phyloP scores from a whole-genome alignment of 2,113 vertebrate species.

The Siphamia tubifer region DNA sequence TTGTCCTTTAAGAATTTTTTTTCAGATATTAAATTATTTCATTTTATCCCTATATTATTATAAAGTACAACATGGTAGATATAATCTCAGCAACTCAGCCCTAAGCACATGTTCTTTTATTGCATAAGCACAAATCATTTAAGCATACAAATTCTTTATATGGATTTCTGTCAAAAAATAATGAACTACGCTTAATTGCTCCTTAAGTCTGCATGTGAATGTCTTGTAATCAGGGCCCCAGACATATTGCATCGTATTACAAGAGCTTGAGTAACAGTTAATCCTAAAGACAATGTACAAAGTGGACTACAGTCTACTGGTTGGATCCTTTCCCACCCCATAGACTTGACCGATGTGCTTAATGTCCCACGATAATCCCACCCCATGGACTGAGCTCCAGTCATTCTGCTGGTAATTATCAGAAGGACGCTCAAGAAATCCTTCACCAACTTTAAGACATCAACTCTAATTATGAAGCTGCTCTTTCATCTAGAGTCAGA shows the following conservation, averaged over 20 bases:
- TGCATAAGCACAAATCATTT: not conserved
- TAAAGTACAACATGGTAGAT: no score
- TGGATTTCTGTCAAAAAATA: constrained; percentile 51
- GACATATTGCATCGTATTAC: constrained; percentile 67
- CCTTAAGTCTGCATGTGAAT: constrained; percentile 14
- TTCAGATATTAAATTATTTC: no score
- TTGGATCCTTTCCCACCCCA: constrained; percentile 39
- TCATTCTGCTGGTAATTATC: constrained; percentile 56
- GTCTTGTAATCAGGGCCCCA: constrained; percentile 54
- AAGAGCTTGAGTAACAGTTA: constrained; percentile 62
- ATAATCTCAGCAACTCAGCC: not conserved
- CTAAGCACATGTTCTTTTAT: not conserved
- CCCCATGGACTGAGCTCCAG: constrained; percentile 24
- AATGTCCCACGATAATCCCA: constrained; percentile 50
- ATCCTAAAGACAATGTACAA: constrained; percentile 70
- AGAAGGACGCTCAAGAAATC: constrained; percentile 43
- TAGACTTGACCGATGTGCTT: constrained; percentile 29
- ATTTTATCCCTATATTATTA: no score
- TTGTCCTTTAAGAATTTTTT: no score
- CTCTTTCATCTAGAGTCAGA: constrained; percentile 64
- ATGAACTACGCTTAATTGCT: not conserved
- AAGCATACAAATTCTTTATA: constrained; percentile 22
- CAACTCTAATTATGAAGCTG: constrained; percentile 53
- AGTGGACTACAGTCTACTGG: constrained; percentile 46
- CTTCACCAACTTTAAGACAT: constrained; percentile 54